phyloP scores from a whole-genome alignment of 2,888 invertebrate species.

The Athalia circularis region DNA sequence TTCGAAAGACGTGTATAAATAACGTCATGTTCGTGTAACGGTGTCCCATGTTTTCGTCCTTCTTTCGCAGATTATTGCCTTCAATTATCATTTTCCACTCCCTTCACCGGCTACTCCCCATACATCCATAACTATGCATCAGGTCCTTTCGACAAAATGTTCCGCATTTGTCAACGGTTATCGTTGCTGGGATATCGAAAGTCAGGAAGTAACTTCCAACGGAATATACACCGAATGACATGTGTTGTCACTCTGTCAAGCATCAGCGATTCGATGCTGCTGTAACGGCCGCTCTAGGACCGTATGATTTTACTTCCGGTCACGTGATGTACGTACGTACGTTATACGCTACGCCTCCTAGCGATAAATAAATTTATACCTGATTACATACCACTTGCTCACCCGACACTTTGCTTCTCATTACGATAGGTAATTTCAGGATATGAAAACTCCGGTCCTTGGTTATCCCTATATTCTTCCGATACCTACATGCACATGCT shows the following conservation, averaged over 20 bases:
- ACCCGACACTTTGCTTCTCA: constrained; percentile 32
- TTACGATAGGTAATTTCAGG: constrained; percentile 37
- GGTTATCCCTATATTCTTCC: constrained; percentile 3
- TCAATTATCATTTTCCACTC: constrained; percentile 32
- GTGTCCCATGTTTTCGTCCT: constrained; percentile 34
- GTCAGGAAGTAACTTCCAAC: constrained; percentile 3
- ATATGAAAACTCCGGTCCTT: constrained; percentile 12
- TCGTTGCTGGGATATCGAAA: not conserved
- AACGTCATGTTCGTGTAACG: constrained; percentile 33
- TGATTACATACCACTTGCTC: constrained; percentile 33
- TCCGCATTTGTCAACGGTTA: constrained; percentile 12
- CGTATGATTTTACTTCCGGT: constrained; percentile 41
- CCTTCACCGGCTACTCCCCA: constrained; percentile 1
- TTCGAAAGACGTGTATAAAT: constrained; percentile 20
- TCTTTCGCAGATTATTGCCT: constrained; percentile 25
- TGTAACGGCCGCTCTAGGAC: not conserved
- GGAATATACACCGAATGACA: not conserved
- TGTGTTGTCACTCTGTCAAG: constrained; percentile 24
- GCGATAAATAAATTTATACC: not conserved
- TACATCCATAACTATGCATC: not conserved
- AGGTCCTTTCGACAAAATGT: not conserved
- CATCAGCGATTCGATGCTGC: constrained; percentile 36
- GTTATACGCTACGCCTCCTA: not conserved
- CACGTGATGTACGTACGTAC: constrained; percentile 26
- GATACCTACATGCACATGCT: not conserved